Conservation (phyloP, 2,797 vertebrate genomes). For the Synaphobranchus kaupii region DNA sequence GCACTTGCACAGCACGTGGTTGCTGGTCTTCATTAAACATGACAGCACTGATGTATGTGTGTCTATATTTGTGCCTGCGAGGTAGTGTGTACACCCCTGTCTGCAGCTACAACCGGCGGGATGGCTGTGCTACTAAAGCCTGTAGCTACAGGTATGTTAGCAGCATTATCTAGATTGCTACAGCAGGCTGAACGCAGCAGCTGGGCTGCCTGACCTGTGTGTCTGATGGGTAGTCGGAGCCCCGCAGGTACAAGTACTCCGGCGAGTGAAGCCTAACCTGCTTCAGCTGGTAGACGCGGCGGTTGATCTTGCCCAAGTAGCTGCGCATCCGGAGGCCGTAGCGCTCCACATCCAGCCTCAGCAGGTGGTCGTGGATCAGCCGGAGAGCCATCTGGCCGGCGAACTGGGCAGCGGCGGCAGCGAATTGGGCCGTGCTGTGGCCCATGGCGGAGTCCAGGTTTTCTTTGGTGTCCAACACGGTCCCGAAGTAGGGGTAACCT, state of each 20-base stretch:
- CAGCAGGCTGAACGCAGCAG: too few relatives aligned
- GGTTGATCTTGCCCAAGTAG: neutral
- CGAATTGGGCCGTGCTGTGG: constrained; percentile 41
- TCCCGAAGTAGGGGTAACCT: constrained; percentile 76
- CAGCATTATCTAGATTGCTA: too few relatives aligned
- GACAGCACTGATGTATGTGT: too few relatives aligned
- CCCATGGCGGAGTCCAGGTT: constrained; percentile 50
- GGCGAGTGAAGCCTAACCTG: constrained; percentile 21
- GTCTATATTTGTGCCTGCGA: too few relatives aligned
- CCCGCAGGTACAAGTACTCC: neutral
- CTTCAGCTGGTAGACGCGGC: constrained; percentile 21
- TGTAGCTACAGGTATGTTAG: too few relatives aligned
- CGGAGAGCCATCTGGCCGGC: constrained; percentile 83
- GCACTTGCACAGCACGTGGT: too few relatives aligned
- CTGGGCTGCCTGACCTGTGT: too few relatives aligned
- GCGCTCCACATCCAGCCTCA: constrained; percentile 75
- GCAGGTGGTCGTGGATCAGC: constrained; percentile 77
- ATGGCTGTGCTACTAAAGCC: too few relatives aligned
- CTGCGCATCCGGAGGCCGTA: constrained; percentile 56
- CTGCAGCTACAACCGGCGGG: too few relatives aligned
- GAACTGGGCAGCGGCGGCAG: constrained; percentile 71
- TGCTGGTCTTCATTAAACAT: too few relatives aligned
- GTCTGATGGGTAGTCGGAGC: too few relatives aligned
- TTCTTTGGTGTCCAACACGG: constrained; percentile 67
- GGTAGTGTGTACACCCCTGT: too few relatives aligned